These are phyloP conservation scores for Syndactyla subalaris DNA, from an alignment of 2,797 vertebrate species.

Conservation along the genomic window DNA sequence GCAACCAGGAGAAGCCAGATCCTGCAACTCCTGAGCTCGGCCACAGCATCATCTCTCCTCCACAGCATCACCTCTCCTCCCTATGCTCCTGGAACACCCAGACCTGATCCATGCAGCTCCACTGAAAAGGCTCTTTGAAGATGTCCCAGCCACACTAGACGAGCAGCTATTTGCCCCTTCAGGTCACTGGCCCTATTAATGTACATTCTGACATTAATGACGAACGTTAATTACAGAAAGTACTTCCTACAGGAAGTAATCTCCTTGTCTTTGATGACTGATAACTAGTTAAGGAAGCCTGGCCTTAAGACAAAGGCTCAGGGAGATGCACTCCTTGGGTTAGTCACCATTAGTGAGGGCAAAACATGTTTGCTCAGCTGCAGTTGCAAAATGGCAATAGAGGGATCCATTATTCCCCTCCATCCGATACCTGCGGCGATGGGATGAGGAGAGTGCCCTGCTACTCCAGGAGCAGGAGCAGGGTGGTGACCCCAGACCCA, in stretches of 20 bases:
- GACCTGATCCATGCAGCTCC: not conserved
- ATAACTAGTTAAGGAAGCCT: slow-evolving; percentile 62
- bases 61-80: not conserved
- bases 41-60: not conserved
- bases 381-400: not conserved
- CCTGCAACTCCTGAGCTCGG: not conserved
- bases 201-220: slow-evolving; percentile 38
- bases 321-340: slow-evolving; percentile 15
- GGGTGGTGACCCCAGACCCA: not conserved
- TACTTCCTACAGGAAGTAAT: slow-evolving; percentile 72
- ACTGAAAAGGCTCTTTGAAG: slow-evolving; percentile 20
- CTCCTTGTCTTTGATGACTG: slow-evolving; percentile 63
- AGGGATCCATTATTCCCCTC: not conserved
- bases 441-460: rapidly evolving
- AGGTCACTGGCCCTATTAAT: slow-evolving; percentile 52
- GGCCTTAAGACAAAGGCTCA: slow-evolving; percentile 60
- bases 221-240: slow-evolving; percentile 59
- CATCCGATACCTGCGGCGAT: not conserved
- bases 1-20: not conserved
- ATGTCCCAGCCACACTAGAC: slow-evolving; percentile 12
- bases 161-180: slow-evolving; percentile 59
- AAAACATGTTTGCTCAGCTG: not conserved
- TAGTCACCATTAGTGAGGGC: not conserved
- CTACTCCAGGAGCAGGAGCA: not conserved
- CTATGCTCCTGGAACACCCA: not conserved